A percentile compares a stretch with the other conserved stretches of the same genome.
Evolutionary conservation across 2,113 vertebrate species (phyloP).

Genomic region (Gopherus evgoodei): DNA sequence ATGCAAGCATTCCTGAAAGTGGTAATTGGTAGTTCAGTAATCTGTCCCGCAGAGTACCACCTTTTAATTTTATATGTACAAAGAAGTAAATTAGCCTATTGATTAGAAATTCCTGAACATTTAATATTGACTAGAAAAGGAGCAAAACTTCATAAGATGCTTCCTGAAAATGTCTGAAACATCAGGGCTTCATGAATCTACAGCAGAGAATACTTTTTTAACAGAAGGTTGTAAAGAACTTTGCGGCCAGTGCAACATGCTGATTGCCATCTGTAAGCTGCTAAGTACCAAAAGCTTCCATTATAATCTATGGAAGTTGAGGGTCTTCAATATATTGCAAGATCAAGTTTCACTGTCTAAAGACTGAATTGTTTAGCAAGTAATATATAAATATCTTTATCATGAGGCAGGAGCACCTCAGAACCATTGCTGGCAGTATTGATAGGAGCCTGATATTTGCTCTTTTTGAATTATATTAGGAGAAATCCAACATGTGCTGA

Average conservation of each 20-base stretch:
- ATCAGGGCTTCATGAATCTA: background rate
- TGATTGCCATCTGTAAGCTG: conserved; percentile 40
- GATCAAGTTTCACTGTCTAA: background rate
- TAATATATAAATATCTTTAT: conserved; percentile 47
- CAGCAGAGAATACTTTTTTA: background rate
- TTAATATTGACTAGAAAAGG: conserved; percentile 13
- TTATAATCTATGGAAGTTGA: conserved; percentile 42
- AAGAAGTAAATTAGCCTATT: background rate
- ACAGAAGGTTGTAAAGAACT: background rate
- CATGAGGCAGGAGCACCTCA: background rate
- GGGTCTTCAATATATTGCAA: conserved; percentile 46
- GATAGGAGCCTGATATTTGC: background rate
- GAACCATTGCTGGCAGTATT: background rate
- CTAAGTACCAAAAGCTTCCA: conserved; percentile 31
- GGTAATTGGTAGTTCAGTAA: background rate
- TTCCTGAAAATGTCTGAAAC: conserved; percentile 17
- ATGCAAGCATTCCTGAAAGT: conserved; percentile 10
- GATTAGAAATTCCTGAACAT: conserved; percentile 29
- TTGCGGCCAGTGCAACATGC: background rate
- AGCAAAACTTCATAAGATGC: background rate
- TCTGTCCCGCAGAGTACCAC: background rate
- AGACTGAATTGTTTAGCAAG: background rate
- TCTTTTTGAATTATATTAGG: background rate
- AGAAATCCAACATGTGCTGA: background rate
- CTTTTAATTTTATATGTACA: conserved; percentile 1